Conservation (phyloP, 2,113 vertebrate genomes). For the Plotosus lineatus region DNA sequence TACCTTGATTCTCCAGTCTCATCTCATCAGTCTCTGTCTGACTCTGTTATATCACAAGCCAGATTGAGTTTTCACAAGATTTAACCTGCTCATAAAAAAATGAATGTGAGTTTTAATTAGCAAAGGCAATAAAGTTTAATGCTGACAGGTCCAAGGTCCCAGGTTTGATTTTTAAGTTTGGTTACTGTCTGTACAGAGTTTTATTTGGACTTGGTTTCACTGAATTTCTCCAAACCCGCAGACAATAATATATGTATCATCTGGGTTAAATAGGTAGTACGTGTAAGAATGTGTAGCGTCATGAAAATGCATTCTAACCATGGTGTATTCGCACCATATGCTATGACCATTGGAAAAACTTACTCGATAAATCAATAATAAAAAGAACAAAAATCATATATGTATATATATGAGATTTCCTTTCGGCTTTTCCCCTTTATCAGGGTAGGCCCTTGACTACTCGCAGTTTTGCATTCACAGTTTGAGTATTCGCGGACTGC, state of each 20-base stretch:
- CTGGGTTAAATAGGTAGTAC: not conserved
- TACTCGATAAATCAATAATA: no score
- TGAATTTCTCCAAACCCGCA: not conserved
- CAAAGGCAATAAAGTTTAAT: not conserved
- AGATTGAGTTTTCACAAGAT: not conserved
- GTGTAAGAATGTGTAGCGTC: not conserved
- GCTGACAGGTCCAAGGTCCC: not conserved
- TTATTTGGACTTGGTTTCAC: not conserved
- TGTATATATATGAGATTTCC: no score
- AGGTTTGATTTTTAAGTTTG: not conserved
- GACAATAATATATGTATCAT: not conserved
- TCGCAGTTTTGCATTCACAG: no score
- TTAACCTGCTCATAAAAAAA: not conserved
- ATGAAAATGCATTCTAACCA: not conserved
- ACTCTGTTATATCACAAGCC: not conserved
- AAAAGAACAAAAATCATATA: no score
- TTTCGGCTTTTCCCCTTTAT: no score
- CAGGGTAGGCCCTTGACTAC: no score
- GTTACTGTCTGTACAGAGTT: not conserved
- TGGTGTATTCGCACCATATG: not conserved
- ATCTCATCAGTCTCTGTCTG: not conserved
- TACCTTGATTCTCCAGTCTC: not conserved
- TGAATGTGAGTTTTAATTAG: not conserved
- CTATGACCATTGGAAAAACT: no score
- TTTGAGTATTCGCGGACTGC: no score